phyloP scores from a whole-genome alignment of 2,113 vertebrate species.

The Tetrax tetrax region DNA sequence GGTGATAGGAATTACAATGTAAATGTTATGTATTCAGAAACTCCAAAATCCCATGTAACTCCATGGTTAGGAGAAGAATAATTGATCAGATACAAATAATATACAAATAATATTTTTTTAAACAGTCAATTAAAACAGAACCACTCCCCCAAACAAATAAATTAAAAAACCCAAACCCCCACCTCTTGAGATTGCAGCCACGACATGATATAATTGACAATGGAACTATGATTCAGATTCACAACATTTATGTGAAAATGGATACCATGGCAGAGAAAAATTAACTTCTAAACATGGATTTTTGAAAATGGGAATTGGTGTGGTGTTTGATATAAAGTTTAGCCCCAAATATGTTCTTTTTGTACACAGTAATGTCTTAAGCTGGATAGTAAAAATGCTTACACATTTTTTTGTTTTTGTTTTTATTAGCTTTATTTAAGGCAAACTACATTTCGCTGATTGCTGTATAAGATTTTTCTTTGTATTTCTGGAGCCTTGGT shows the following conservation, averaged over 20 bases:
- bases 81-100: background rate
- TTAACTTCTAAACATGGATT: background rate
- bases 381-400: background rate
- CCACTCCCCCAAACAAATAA: accelerated
- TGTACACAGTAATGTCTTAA: background rate
- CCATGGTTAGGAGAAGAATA: background rate
- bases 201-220: background rate
- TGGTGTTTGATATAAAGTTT: background rate
- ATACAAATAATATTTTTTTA: background rate
- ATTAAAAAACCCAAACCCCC: background rate
- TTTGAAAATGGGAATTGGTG: background rate
- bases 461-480: background rate
- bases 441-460: background rate
- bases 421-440: background rate
- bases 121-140: background rate
- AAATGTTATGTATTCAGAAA: background rate
- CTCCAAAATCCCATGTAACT: background rate
- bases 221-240: background rate
- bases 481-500: background rate
- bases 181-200: background rate
- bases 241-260: background rate
- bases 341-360: background rate
- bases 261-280: background rate
- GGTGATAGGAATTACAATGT: background rate
- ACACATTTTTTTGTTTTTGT: background rate